Base-by-base conservation (phyloP, 2,888 invertebrate genomes). In the Drosophila nr. perissopoda region DNA sequence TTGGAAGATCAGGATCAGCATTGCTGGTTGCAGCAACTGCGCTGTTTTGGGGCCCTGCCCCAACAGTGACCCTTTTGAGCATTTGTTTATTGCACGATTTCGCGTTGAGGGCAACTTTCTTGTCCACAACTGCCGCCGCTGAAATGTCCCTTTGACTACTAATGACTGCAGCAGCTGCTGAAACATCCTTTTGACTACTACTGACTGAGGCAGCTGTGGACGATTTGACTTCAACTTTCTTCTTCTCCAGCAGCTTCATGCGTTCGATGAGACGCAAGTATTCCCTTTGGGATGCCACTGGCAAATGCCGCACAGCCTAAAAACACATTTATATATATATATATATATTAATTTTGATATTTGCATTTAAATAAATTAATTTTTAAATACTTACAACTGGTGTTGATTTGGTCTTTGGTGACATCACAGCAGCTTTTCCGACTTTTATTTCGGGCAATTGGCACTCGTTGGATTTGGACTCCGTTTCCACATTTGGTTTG, bases 221-320 rank as follows among this genome's bases (percentile, higher is more conserved):
- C 27, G 36, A 27, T 25, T 53, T 58, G 0, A 7, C 33, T 1
- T 27, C 56, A 13, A 48, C 45, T 42, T 78, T 87, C 45, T 87
- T 87, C 33, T 91, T 90, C 73, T 93, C 93, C 34, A 93, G 81
- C 62, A 92, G 56, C 76, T 90, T 88, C 92, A 93, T 93, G 6
- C 93, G 93, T 72, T 91, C 91, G 3, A 93, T 75, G 0, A 93
- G 79, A 4, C 87, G 87, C 18, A 92, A 83, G 69, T 93, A 93
- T 79, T 93, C 93, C 54, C 89, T 81, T 74, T 93, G 93, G 0
- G 93, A 91, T 7, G 93, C 91, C 40, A 86, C 86, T 2, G 93
- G 93, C 53, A 93, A 84, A 85, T 93, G 93, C 7, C 92, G 87
- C 34, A 93, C 93, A 61, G 93, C 92, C 93, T 93, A 64, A 33